Base-by-base conservation (phyloP, 2,888 invertebrate species). In the Drosophila anceps region DNA sequence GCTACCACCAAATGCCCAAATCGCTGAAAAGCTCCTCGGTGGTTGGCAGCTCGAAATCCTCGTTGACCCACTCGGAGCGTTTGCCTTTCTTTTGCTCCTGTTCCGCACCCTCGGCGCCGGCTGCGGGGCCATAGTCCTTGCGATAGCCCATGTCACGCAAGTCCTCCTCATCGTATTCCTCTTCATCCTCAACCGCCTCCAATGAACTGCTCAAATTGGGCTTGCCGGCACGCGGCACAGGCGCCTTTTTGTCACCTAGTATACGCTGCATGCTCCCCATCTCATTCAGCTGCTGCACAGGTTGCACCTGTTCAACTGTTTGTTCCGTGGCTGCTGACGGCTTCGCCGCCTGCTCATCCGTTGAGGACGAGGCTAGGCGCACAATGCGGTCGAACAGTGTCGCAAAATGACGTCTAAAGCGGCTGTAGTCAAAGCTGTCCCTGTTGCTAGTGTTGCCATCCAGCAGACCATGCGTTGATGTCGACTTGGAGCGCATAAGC, bases 311-410 rank as follows among this genome's bases (percentile, higher is more conserved):
- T 4, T 60, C 80, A 0, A 15, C n/a, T 2, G 55, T 8, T 15
- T 59, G 50, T 13, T 73, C 68, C 3, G 43, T 12, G 6, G 9
- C 15, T 12, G 46, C 15, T 18, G 35, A 2, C 12, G 39, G 57
- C 20, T 69, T 63, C 1, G 37, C 24, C 39, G 35, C 51, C 43
- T 15, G 69, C 5, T 83, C 82, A 18, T 58, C 74, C 0, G 53
- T n/a, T 0, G 84, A 65, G 9, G 81, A 69, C 13, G 69, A 57
- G 10, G 91, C 91, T 46, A 93, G 55, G 9, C 92, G 91, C 31
- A 91, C 82, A 12, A 92, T 89, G 8, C 93, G 90, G 41, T 93
- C 93, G 18, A 93, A 90, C 3, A 93, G 84, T 4, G 90, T 88
- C 15, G 83, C 82, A 64, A 93, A 87, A 54, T 93, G 92, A 10